Percentiles rank a stretch among this genome's conserved stretches.
Evolutionary conservation across 2,797 vertebrate genomes (phyloP).

Genomic region (Falco novaeseelandiae): DNA sequence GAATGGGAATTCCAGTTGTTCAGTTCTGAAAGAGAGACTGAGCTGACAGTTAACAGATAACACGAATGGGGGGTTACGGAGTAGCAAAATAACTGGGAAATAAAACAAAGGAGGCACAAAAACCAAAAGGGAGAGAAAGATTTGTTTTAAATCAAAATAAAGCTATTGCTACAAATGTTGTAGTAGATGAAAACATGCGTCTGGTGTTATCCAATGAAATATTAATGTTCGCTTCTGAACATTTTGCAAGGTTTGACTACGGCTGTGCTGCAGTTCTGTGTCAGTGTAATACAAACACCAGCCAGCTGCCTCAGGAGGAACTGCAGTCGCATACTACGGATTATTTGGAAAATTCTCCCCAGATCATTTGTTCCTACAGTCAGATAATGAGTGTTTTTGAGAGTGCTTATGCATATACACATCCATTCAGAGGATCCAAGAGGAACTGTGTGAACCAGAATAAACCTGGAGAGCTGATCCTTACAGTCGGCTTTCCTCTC

Average conservation of each 20-base stretch:
- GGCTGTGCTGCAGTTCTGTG: not conserved
- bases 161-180: not conserved
- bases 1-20: not conserved
- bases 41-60: not conserved
- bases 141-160: not conserved
- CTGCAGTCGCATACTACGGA: accelerated
- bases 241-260: not conserved
- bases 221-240: not conserved
- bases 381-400: not conserved
- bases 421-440: not conserved
- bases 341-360: not conserved
- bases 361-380: not conserved
- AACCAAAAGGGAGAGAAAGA: not conserved
- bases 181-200: not conserved
- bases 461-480: not conserved
- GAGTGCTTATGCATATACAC: not conserved
- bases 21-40: not conserved
- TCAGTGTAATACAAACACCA: not conserved
- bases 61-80: not conserved
- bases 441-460: not conserved
- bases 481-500: not conserved
- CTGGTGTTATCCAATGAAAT: not conserved
- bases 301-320: not conserved
- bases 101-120: not conserved
- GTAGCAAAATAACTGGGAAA: not conserved